Evolutionary conservation across 2,888 invertebrate species (phyloP).

Genomic region (Phania funesta): DNA sequence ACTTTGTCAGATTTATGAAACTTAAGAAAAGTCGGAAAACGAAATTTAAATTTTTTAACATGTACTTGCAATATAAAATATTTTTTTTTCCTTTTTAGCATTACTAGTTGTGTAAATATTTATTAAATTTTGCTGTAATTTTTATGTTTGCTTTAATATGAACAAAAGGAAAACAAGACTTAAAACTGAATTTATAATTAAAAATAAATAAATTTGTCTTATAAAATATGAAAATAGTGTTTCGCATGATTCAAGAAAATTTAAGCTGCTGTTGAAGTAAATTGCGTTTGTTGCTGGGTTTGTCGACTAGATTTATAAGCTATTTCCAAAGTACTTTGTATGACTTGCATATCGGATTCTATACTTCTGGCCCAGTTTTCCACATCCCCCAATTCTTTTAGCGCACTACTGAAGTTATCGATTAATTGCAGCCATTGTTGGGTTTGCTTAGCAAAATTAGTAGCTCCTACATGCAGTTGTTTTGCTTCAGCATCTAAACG

Average conservation of each 20-base stretch:
- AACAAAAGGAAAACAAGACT: conserved; percentile 36
- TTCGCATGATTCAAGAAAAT: neutral
- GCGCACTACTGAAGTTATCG: conserved; percentile 91
- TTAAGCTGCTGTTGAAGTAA: neutral
- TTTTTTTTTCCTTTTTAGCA: too few species aligned
- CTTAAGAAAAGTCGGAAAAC: too few species aligned
- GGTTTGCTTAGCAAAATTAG: conserved; percentile 97
- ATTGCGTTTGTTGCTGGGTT: conserved; percentile 57
- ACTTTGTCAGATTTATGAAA: too few species aligned
- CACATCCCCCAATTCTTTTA: conserved; percentile 97
- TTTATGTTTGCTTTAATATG: conserved; percentile 18
- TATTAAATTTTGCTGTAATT: conserved; percentile 33
- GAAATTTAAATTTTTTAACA: too few species aligned
- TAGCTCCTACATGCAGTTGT: conserved; percentile 94
- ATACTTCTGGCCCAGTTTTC: conserved; percentile 99
- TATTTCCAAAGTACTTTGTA: conserved; percentile 94
- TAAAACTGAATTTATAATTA: conserved; percentile 45
- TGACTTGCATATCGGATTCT: conserved; percentile 96
- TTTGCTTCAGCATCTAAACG: conserved; percentile 98
- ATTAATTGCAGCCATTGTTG: conserved; percentile 97
- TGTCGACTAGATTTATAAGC: conserved; percentile 90
- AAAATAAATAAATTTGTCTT: conserved; percentile 2
- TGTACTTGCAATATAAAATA: too few species aligned
- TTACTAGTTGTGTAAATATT: conserved; percentile 35
- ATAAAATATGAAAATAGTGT: neutral